Evolutionary conservation across 2,888 invertebrate species (phyloP).

Genomic region (Lamellibrachia satsuma): DNA sequence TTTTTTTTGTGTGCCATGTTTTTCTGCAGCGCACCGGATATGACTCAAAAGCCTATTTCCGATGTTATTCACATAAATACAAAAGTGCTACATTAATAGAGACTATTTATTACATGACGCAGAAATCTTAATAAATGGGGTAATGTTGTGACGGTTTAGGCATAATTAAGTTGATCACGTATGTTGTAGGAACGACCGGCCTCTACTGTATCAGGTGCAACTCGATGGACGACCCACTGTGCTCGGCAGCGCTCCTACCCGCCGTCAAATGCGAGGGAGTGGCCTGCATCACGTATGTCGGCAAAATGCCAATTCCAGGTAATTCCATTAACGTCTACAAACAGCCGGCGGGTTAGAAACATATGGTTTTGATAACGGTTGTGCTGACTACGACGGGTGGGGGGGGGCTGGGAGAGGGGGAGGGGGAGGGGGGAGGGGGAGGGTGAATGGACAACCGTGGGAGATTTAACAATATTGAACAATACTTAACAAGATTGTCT

Average conservation of each 20-base stretch:
- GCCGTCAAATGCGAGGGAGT: slow-evolving; percentile 14
- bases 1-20: too few relatives aligned
- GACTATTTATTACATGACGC: background rate
- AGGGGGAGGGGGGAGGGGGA: too few relatives aligned
- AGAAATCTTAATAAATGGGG: background rate
- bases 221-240: slow-evolving; percentile 10
- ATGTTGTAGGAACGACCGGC: background rate
- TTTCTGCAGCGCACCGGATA: too few relatives aligned
- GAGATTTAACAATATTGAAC: too few relatives aligned
- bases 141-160: background rate
- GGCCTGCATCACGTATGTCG: slow-evolving; percentile 25
- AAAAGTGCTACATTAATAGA: too few relatives aligned
- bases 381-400: too few relatives aligned
- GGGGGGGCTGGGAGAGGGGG: too few relatives aligned
- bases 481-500: too few relatives aligned
- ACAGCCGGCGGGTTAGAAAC: background rate
- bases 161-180: background rate
- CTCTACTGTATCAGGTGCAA: slow-evolving; percentile 25
- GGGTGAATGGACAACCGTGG: too few relatives aligned
- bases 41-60: too few relatives aligned
- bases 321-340: background rate
- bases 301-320: slow-evolving; percentile 21
- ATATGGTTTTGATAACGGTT: background rate
- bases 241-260: background rate
- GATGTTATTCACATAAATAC: too few relatives aligned